Evolutionary conservation across 1,140 invertebrate genomes (phyloP).

Genomic region (Sesamia nonagrioides): DNA sequence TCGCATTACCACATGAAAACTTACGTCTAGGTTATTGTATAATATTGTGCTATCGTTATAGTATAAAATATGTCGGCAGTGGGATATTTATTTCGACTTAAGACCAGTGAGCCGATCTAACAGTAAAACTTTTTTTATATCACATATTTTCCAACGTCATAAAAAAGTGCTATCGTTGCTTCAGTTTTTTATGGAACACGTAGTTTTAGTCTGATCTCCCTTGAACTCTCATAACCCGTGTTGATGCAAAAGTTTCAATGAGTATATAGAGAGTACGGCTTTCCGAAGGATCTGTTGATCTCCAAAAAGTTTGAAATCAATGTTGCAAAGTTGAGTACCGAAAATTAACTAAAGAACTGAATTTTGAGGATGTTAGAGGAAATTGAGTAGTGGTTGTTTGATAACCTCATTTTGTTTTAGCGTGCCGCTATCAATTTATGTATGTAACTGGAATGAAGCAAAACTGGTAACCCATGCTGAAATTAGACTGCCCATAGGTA

Average conservation of each 20-base stretch:
- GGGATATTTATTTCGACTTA: not conserved
- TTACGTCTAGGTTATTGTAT: constrained; percentile 24
- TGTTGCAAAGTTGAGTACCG: constrained; percentile 18
- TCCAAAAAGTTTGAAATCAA: constrained; percentile 6
- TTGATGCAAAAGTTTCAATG: constrained; percentile 25
- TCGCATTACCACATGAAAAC: constrained; percentile 10
- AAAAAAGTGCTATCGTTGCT: not conserved
- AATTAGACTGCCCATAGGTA: too few species aligned
- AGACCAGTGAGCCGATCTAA: not conserved
- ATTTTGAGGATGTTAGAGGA: too few species aligned
- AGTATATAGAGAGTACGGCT: not conserved
- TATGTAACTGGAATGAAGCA: too few species aligned
- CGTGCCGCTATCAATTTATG: too few species aligned
- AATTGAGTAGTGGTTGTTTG: too few species aligned
- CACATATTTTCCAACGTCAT: not conserved
- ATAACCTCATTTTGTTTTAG: too few species aligned
- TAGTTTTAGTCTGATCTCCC: not conserved
- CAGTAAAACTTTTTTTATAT: not conserved
- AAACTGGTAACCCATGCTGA: too few species aligned
- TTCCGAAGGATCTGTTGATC: constrained; percentile 28
- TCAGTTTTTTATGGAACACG: not conserved
- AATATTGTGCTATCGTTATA: constrained; percentile 4
- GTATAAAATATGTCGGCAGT: not conserved
- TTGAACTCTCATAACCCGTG: not conserved
- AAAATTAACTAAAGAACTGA: not conserved